Evolutionary conservation across 2,888 invertebrate species (phyloP).

Genomic region (Phania funesta): DNA sequence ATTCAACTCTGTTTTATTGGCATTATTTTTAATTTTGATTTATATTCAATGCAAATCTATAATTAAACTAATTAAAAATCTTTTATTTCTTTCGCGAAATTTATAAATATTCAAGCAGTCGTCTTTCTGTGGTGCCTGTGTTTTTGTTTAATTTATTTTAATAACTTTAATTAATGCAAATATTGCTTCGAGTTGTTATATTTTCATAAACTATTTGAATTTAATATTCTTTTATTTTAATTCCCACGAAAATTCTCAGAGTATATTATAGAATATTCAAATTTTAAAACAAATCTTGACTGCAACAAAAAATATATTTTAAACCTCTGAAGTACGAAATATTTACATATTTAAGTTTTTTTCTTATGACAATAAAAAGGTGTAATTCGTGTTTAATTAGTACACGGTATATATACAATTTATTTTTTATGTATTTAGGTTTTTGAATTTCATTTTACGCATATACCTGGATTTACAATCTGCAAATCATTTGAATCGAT

Average conservation of each 20-base stretch:
- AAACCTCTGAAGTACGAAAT: too few relatives aligned
- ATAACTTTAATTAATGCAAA: conserved; percentile 33
- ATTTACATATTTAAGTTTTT: too few relatives aligned
- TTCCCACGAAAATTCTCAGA: conserved; percentile 8
- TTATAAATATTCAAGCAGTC: conserved; percentile 37
- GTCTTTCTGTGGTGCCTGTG: not conserved
- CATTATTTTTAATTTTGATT: too few relatives aligned
- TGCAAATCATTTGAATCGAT: too few relatives aligned
- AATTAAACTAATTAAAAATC: conserved; percentile 19
- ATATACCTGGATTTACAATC: too few relatives aligned
- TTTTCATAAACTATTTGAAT: conserved; percentile 31
- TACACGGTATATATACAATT: too few relatives aligned
- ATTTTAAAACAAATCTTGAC: not conserved
- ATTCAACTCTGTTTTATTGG: too few relatives aligned
- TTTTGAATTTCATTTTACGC: too few relatives aligned
- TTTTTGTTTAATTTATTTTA: not conserved
- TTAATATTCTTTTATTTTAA: not conserved
- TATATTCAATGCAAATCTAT: not conserved
- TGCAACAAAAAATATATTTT: not conserved
- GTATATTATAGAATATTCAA: not conserved
- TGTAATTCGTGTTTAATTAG: too few relatives aligned
- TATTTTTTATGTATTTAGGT: too few relatives aligned
- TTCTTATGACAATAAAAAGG: too few relatives aligned
- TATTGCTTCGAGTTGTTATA: conserved; percentile 46
- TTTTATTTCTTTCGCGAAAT: conserved; percentile 23